Percentiles rank a stretch among this genome's conserved stretches.
Evolutionary conservation across 2,888 invertebrate species (phyloP).

Genomic region (Harpalus rubripes): DNA sequence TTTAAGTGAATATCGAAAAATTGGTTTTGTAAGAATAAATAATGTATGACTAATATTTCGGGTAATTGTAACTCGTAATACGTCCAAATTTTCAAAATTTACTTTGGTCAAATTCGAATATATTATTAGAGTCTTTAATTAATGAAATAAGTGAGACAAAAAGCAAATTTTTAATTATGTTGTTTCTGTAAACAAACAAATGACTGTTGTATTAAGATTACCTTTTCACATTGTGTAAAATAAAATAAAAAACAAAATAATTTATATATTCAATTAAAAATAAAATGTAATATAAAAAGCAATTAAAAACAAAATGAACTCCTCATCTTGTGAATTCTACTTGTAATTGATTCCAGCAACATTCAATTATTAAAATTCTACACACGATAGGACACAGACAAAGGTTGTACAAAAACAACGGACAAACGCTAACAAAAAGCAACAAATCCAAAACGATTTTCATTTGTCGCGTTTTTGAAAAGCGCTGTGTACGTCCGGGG

Average conservation of each 20-base stretch:
- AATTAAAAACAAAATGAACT: slow-evolving; percentile 15
- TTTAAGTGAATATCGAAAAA: too few species aligned
- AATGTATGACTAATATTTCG: too few species aligned
- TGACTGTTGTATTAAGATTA: background rate
- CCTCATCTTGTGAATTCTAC: slow-evolving; percentile 9
- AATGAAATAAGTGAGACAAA: too few species aligned
- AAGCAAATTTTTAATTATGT: too few species aligned
- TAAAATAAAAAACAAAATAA: slow-evolving; percentile 8
- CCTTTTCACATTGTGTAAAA: background rate
- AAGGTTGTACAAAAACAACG: slow-evolving; percentile 56
- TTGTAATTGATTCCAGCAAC: slow-evolving; percentile 24
- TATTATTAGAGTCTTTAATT: too few species aligned
- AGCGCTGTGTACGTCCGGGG: slow-evolving; percentile 45
- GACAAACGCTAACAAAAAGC: slow-evolving; percentile 50
- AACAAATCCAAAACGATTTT: slow-evolving; percentile 53
- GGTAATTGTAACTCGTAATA: too few species aligned
- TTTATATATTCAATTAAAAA: background rate
- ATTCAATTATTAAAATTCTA: slow-evolving; percentile 60
- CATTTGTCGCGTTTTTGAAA: slow-evolving; percentile 56
- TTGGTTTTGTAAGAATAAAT: too few species aligned
- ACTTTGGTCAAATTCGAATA: too few species aligned
- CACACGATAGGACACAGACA: slow-evolving; percentile 59
- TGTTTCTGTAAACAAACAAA: background rate
- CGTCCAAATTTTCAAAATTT: too few species aligned
- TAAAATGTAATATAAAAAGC: slow-evolving; percentile 38